phyloP scores from a whole-genome alignment of 2,888 invertebrate genomes.

The Scotopteryx bipunctaria region DNA sequence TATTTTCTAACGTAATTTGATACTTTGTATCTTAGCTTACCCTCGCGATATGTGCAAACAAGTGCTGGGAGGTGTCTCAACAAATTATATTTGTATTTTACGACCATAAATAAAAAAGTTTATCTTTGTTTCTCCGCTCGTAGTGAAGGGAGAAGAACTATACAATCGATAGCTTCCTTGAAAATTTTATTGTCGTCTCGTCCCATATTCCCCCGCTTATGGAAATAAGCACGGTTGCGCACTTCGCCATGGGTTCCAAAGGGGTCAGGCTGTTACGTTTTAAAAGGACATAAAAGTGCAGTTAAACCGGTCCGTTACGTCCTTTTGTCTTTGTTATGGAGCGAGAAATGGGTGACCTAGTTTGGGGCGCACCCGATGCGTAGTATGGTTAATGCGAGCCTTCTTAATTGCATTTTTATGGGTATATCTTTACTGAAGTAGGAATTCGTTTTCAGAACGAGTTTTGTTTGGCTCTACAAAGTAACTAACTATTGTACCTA shows the following conservation, averaged over 20 bases:
- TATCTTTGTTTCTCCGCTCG: slow-evolving; percentile 3
- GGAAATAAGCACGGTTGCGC: slow-evolving; percentile 29
- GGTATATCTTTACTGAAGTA: slow-evolving; percentile 37
- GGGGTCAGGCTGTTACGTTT: slow-evolving; percentile 58
- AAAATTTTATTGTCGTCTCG: slow-evolving; percentile 43
- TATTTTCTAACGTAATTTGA: slow-evolving; percentile 28
- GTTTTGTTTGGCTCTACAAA: slow-evolving; percentile 1
- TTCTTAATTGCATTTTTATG: slow-evolving; percentile 67
- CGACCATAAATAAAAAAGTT: neutral
- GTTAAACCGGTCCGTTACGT: slow-evolving; percentile 52
- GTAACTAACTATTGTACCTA: too few species aligned
- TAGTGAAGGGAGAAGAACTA: slow-evolving; percentile 6
- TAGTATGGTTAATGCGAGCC: slow-evolving; percentile 51
- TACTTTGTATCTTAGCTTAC: slow-evolving; percentile 20
- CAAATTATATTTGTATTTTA: neutral
- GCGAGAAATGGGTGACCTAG: slow-evolving; percentile 78
- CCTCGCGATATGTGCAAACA: slow-evolving; percentile 1
- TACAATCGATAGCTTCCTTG: slow-evolving; percentile 41
- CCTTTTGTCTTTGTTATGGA: slow-evolving; percentile 53
- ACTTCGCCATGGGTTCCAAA: slow-evolving; percentile 47
- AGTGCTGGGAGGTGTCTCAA: neutral
- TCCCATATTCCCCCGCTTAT: slow-evolving; percentile 43
- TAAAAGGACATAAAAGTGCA: slow-evolving; percentile 59
- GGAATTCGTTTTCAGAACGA: slow-evolving; percentile 16
- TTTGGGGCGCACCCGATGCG: slow-evolving; percentile 70